Conservation (phyloP, 2,888 invertebrate species). For the Theristus sp. region DNA sequence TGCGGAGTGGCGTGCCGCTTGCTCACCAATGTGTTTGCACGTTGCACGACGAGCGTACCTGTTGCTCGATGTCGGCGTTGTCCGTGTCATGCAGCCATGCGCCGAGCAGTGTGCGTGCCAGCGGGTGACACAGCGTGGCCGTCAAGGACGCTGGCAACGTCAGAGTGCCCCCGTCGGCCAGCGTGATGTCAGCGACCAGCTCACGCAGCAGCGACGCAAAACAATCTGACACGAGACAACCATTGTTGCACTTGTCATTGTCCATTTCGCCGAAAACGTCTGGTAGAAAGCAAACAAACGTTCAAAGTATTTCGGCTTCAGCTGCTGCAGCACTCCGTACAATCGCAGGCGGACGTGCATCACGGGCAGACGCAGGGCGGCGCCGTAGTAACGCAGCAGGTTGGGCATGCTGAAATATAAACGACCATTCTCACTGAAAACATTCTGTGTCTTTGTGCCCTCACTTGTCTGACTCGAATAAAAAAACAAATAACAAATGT, state of each 20-base stretch:
- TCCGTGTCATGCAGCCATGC: slow-evolving; percentile 80
- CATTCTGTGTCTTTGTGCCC: no score
- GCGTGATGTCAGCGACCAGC: slow-evolving; percentile 76
- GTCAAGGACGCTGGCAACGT: slow-evolving; percentile 70
- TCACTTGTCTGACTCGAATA: no score
- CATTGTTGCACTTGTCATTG: neutral
- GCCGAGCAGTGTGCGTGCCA: slow-evolving; percentile 73
- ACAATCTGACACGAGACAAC: slow-evolving; percentile 22
- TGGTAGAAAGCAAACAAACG: slow-evolving; percentile 33
- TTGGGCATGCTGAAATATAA: slow-evolving; percentile 48
- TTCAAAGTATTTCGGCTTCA: slow-evolving; percentile 62
- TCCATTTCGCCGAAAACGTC: slow-evolving; percentile 53
- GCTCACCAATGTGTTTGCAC: neutral
- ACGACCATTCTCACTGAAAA: no score
- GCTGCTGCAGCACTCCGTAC: slow-evolving; percentile 61
- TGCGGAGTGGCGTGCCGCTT: no score
- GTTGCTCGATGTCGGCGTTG: slow-evolving; percentile 86
- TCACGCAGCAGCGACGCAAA: slow-evolving; percentile 72
- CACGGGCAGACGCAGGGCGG: slow-evolving; percentile 34
- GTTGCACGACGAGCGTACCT: slow-evolving; percentile 42
- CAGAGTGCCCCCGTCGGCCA: slow-evolving; percentile 68
- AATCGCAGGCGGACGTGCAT: slow-evolving; percentile 56
- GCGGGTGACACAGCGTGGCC: slow-evolving; percentile 61
- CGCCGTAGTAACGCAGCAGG: slow-evolving; percentile 69
- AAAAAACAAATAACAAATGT: neutral